Evolutionary conservation across 2,888 invertebrate genomes (phyloP), one percentile per base, ranked within the genome.

Genomic region (Acrobasis suavella): DNA sequence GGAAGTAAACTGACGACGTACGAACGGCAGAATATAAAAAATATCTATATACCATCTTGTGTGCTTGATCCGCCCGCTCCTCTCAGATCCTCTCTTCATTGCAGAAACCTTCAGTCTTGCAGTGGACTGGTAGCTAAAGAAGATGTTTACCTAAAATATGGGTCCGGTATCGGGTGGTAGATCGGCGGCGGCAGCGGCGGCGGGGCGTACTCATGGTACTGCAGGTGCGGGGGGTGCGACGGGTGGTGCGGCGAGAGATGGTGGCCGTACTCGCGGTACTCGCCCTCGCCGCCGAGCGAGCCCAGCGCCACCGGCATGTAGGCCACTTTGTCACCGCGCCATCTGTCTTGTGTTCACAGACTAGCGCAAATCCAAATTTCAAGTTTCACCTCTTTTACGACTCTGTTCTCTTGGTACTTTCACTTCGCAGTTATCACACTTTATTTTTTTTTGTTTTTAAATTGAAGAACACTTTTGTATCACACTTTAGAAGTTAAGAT

Each of bases 231-330:
- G 80, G 86, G 81, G 82, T 88, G 89, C 79, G 86, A 76, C 71
- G 86, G 77, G 71, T 75, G 83, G 75, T 88, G 91, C 84, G 87
- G 90, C 87, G 90, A 90, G 87, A 91, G 86, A 84, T 86, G 87
- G 78, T 87, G 88, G 79, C 77, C 77, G 84, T 86, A 91, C 80
- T 86, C 88, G 69, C 86, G 93, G 92, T 89, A 92, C 93, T 93
- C 93, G 93, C 93, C 92, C 92, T 93, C 93, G 93, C 94, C 93
- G 92, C 92, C 93, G 90, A 94, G 91, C 92, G 93, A 93, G 93
- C 93, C 93, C 93, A 94, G 92, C 91, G 92, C 94, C 88, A 94
- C 93, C 73, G 91, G 94, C 94, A 93, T 94, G 92, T 93, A 94
- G 88, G 94, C 94, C 94, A 94, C 94, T 78, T 92, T 94, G 93